Base-by-base conservation (phyloP, 2,888 invertebrate species). In the Synanthedon formicaeformis region DNA sequence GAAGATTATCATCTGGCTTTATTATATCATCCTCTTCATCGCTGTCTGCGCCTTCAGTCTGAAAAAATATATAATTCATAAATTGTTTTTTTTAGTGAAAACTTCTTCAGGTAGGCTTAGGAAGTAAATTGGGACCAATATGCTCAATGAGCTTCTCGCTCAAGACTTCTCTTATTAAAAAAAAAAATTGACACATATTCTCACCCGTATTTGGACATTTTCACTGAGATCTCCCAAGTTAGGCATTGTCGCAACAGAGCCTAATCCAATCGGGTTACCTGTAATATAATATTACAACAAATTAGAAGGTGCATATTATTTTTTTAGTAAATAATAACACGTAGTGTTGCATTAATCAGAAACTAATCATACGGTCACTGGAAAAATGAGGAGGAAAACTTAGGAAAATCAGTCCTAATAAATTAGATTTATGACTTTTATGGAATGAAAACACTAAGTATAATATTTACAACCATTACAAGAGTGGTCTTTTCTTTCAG, bases 1-100 rank as follows among this genome's bases (percentile, higher is more conserved):
- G 89, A 18, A 99, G 88, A 81, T 98, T 99, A 74, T 99, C 99
- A 56, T 90, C 91, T 0, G 93, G 90, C 75, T 95, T 94, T 50
- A 99, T 95, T 50, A 93, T 88, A 71, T 96, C 95, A 78, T 99
- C 96, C 65, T 97, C 97, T 64, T 94, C 94, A 65, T 97, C 94
- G 40, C 94, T 94, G 63, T 88, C 88, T 1, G 88, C 79, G 0
- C 88, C 88, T 53, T 88, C 87, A 0, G 87, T 88, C 88, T 88
- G 64, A 11, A 62, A 61, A 41, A 4, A 52, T 45, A 23, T 4
- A 16, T 6, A 45, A 41, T 34, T 23, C 11, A 16, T 16, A 6
- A 18, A 18, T 48, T 23, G 18, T 23, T 1, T 5, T 23, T 34
- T 34, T 8, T 10, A 34, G 34, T 34, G 34, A 34, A 8, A 34